phyloP scores from a whole-genome alignment of 2,888 invertebrate species.

The Trichacis sp. region DNA sequence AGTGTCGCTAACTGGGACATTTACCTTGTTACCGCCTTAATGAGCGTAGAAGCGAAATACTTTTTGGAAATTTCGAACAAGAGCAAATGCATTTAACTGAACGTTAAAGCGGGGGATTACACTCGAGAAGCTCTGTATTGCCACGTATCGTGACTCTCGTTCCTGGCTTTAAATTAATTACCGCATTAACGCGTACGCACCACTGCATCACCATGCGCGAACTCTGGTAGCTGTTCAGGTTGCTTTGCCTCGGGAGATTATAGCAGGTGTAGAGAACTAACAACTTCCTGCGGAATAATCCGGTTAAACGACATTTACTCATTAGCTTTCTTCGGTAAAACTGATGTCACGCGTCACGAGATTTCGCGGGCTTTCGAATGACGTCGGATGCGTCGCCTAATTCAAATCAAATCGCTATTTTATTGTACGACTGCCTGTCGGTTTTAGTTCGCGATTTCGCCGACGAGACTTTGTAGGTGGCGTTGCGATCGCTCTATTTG shows the following conservation, averaged over 20 bases:
- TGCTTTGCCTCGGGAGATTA: constrained; percentile 37
- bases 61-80: constrained; percentile 14
- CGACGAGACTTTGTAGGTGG: too few relatives aligned
- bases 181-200: constrained; percentile 44
- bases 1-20: background rate
- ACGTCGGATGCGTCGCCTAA: too few relatives aligned
- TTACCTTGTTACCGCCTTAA: too few relatives aligned
- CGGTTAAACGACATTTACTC: constrained; percentile 36
- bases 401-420: too few relatives aligned
- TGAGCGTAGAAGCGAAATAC: too few relatives aligned
- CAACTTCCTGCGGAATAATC: constrained; percentile 33
- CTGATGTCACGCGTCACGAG: constrained; percentile 14
- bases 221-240: constrained; percentile 38
- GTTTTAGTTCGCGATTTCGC: too few relatives aligned
- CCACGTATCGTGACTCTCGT: constrained; percentile 40
- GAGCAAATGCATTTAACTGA: constrained; percentile 40
- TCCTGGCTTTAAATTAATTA: constrained; percentile 44
- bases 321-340: constrained; percentile 30
- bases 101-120: constrained; percentile 36
- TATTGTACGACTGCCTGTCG: too few relatives aligned
- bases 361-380: background rate
- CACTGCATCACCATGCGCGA: constrained; percentile 38
- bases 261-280: constrained; percentile 38
- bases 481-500: too few relatives aligned
- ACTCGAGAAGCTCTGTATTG: constrained; percentile 33